Conservation (phyloP, 2,888 invertebrate species). For the Panorpa germanica region DNA sequence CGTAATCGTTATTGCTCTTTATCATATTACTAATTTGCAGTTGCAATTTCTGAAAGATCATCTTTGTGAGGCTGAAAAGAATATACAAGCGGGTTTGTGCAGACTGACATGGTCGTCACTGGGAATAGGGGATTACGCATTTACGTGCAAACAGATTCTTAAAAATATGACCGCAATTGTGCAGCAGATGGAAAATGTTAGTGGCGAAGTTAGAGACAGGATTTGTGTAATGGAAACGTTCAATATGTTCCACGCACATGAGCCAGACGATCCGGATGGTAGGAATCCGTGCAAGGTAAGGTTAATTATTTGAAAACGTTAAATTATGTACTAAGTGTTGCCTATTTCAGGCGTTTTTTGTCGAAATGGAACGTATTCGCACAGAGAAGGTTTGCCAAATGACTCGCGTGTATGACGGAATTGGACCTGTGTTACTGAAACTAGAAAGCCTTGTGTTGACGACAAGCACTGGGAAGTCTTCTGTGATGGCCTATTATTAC, state of each 20-base stretch:
- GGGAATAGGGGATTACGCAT: slow-evolving; percentile 55
- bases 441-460: slow-evolving; percentile 68
- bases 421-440: slow-evolving; percentile 69
- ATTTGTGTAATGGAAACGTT: slow-evolving; percentile 33
- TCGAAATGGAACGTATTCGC: slow-evolving; percentile 45
- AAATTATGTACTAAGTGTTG: slow-evolving; percentile 1
- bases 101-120: slow-evolving; percentile 76
- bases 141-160: slow-evolving; percentile 30
- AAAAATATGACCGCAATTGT: slow-evolving; percentile 44
- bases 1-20: not conserved
- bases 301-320: slow-evolving; percentile 4
- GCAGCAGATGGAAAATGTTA: slow-evolving; percentile 48
- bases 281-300: slow-evolving; percentile 28
- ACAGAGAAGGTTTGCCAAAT: slow-evolving; percentile 46
- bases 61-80: slow-evolving; percentile 49
- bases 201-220: slow-evolving; percentile 35
- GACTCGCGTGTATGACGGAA: slow-evolving; percentile 53
- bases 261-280: slow-evolving; percentile 22
- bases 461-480: slow-evolving; percentile 54
- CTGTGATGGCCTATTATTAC: slow-evolving; percentile 61
- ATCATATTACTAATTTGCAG: slow-evolving; percentile 18
- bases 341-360: slow-evolving; percentile 44
- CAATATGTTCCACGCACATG: slow-evolving; percentile 27
- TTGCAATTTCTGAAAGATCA: slow-evolving; percentile 47
- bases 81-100: slow-evolving; percentile 62